Evolutionary conservation across 2,888 invertebrate genomes (phyloP).

Genomic region (Anoplius nigerrimus): DNA sequence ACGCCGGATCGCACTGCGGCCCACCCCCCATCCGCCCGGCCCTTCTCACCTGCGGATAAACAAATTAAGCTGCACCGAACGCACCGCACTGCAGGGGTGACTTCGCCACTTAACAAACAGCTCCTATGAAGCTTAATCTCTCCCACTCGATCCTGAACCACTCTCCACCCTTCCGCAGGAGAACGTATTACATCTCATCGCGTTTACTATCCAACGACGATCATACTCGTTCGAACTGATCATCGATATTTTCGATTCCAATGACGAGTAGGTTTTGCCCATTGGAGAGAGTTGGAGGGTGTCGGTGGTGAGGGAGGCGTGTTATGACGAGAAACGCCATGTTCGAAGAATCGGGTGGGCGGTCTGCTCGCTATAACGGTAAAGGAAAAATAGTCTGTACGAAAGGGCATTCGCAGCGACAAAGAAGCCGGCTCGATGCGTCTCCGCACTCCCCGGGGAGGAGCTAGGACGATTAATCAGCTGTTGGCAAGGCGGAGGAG

Average conservation of each 20-base stretch:
- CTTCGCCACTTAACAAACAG: conserved; percentile 57
- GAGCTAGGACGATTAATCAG: conserved; percentile 74
- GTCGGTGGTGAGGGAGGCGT: conserved; percentile 25
- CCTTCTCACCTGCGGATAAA: conserved; percentile 62
- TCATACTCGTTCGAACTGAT: too few relatives aligned
- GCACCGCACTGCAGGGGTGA: conserved; percentile 55
- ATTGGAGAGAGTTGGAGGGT: too few relatives aligned
- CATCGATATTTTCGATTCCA: too few relatives aligned
- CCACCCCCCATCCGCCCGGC: conserved; percentile 48
- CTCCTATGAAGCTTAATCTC: conserved; percentile 44
- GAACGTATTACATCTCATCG: too few relatives aligned
- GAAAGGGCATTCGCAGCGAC: conserved; percentile 66
- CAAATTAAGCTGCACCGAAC: conserved; percentile 70
- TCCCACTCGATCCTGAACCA: conserved; percentile 45
- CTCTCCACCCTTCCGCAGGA: not conserved
- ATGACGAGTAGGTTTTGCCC: too few relatives aligned
- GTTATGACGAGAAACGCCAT: conserved; percentile 38
- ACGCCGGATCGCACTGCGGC: conserved; percentile 70
- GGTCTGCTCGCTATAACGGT: conserved; percentile 54
- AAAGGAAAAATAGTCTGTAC: conserved; percentile 64
- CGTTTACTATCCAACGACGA: too few relatives aligned
- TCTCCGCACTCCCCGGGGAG: conserved; percentile 65
- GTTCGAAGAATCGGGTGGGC: conserved; percentile 25
- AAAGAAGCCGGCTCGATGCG: conserved; percentile 72
- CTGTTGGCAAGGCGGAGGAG: conserved; percentile 73